Evolutionary conservation across 2,888 invertebrate genomes (phyloP), one percentile per base, ranked within the genome.

Genomic region (Eudasyphora cyanicolor): DNA sequence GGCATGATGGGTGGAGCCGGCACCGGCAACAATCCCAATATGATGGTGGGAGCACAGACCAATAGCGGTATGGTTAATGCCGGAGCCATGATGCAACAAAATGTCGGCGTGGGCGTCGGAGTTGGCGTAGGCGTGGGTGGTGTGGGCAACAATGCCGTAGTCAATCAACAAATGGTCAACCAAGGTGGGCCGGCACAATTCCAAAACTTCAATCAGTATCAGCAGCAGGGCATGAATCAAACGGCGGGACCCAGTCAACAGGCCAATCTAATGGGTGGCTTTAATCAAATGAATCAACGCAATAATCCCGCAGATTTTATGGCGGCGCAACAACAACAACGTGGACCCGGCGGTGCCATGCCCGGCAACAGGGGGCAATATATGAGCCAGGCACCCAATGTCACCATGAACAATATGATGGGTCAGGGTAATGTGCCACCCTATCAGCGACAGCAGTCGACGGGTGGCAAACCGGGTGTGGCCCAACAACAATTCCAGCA

Each of bases 321-420:
- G 86, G 87, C 86, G 0, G 89, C 89, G 76, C 87, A 86, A 38
- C 86, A 85, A 42, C 86, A 85, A 38, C 87, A 87, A 73, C 90
- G 89, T 57, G 89, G 90, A 0, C 88, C 88, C 1, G 45, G 45
- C n/a, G 79, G 79, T 4, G 85, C 87, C n/a, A 90, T 91, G 87
- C 88, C 89, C 64, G 90, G 89, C 10, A 92, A 91, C 87, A 89
- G 92, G 1, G 89, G 90, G 0, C 92, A 92, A 79, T 92, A 91
- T 75, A 91, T 92, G 89, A 91, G 89, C 89, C 93, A 95, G 93
- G 95, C 96, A 2, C 97, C 97, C 1, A 97, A 97, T 90, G 97
- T 97, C 1, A 96, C 97, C 0, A 97, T 97, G 97, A 95, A 95
- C 74, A 92, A 90, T 76, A 92, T 92, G 90, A 91, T 91, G 89